phyloP scores from a whole-genome alignment of 2,113 vertebrate species.

The Catharus bicknelli region DNA sequence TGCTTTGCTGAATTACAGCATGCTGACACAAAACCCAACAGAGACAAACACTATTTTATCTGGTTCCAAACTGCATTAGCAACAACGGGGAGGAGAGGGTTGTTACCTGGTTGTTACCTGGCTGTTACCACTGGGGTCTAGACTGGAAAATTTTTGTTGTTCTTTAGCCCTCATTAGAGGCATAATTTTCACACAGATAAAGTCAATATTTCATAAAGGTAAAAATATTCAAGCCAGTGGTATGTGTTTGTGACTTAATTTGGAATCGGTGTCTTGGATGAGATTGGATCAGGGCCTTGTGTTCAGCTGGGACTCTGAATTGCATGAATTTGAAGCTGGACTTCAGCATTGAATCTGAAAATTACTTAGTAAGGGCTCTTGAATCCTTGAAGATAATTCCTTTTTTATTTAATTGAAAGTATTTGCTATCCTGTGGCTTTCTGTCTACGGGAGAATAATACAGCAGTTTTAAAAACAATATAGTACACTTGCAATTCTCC shows the following conservation, averaged over 20 bases:
- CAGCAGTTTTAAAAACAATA: not conserved
- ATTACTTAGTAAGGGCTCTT: not conserved
- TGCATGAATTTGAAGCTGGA: not conserved
- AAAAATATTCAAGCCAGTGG: not conserved
- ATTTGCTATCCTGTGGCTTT: not conserved
- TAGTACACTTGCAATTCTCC: not conserved
- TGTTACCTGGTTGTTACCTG: not conserved
- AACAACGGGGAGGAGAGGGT: not conserved
- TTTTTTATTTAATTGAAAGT: not conserved
- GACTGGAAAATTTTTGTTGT: not conserved
- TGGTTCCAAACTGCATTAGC: not conserved
- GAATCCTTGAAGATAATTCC: not conserved
- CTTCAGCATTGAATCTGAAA: not conserved
- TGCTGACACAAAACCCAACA: constrained; percentile 41
- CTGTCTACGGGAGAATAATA: not conserved
- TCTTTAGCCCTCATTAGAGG: not conserved
- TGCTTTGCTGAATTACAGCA: constrained; percentile 34
- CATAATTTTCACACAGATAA: not conserved
- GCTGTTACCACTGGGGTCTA: not conserved
- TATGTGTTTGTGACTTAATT: not conserved
- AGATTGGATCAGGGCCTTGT: not conserved
- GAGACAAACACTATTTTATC: constrained; percentile 10
- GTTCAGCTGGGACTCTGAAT: not conserved
- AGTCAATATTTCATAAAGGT: not conserved
- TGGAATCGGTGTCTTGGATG: not conserved